These are phyloP conservation scores for Scaptomyza hsui DNA, from an alignment of 1,140 invertebrate species.

Conservation along the genomic window DNA sequence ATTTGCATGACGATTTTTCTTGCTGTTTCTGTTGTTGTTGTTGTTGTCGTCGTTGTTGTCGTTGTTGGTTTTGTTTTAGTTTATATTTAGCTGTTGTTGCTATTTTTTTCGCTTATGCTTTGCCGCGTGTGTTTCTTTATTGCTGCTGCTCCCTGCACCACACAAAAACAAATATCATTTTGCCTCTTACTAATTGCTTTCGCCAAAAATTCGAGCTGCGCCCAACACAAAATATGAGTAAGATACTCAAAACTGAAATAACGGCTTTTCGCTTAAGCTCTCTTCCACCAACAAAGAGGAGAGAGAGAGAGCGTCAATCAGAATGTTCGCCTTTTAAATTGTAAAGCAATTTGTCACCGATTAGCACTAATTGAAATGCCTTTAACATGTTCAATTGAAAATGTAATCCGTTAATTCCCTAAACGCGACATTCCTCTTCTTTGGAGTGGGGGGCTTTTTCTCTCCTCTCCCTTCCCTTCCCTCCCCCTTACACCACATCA, in stretches of 20 bases:
- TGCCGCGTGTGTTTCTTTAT: neutral
- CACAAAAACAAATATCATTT: constrained; percentile 8
- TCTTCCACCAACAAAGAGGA: neutral
- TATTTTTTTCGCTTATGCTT: constrained; percentile 5
- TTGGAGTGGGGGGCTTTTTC: too few relatives aligned
- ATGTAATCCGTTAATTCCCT: constrained; percentile 40
- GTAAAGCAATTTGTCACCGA: constrained; percentile 37
- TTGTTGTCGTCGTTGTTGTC: neutral
- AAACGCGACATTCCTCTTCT: neutral
- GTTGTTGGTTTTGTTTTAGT: neutral
- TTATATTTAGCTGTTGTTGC: constrained; percentile 18
- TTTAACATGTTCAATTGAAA: constrained; percentile 29
- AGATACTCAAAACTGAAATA: neutral
- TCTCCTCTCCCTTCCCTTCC: neutral
- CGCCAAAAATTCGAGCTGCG: neutral
- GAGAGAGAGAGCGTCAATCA: constrained; percentile 9
- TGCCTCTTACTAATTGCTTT: neutral
- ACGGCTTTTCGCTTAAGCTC: neutral
- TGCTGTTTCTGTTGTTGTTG: constrained; percentile 26
- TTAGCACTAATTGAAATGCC: constrained; percentile 43
- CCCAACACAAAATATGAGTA: neutral
- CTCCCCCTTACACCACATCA: neutral
- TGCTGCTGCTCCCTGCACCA: constrained; percentile 1
- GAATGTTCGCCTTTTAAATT: constrained; percentile 8
- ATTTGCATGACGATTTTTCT: constrained; percentile 41